Base-by-base conservation (phyloP, 2,113 vertebrate species). In the Aramus guarauna region DNA sequence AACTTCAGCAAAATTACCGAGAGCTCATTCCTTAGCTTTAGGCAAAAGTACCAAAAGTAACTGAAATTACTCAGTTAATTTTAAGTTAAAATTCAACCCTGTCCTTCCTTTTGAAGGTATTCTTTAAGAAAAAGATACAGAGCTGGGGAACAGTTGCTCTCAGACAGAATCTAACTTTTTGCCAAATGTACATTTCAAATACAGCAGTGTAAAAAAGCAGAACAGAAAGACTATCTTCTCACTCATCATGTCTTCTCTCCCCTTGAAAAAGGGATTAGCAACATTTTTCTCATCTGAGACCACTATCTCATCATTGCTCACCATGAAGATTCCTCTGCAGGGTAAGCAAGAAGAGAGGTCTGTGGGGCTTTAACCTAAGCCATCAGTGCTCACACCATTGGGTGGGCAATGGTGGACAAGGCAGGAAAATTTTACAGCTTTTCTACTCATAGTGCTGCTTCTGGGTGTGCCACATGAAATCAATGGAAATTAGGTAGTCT, bases 281-380 rank as follows among this genome's bases (percentile, higher is more conserved):
- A 16, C 7, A 36, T 41, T 55, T 64, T 78, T 37, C 29, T 71
- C 39, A 60, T n/a, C 37, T 58, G 26, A 75, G 59, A 88, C 37
- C 15, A 4, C 29, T 30, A 29, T 10, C 52, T 45, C 56, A 59
- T 29, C 41, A 45, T 16, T 0, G 0, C 11, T 90, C 23, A 69
- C 32, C 13, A 41, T 7, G 10, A 73, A 58, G 79, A 88, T 16
- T 32, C 15, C 30, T 73, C 48, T 62, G 26, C 20, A 87, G 60
- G n/a, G 7, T 14, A 41, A 71, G 26, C 13, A 63, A 81, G 45
- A 76, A 53, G 6, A 68, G 26, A 37, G 0, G 3, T 21, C 37
- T 79, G 23, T 8, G 32, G 24, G 30, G 19, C 71, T 97, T 80
- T 23, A 73, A 34, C 29, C 29, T 39, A 60, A 85, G 23, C 36